phyloP scores from a whole-genome alignment of 2,888 invertebrate species.

The Pogonocherus hispidulus region DNA sequence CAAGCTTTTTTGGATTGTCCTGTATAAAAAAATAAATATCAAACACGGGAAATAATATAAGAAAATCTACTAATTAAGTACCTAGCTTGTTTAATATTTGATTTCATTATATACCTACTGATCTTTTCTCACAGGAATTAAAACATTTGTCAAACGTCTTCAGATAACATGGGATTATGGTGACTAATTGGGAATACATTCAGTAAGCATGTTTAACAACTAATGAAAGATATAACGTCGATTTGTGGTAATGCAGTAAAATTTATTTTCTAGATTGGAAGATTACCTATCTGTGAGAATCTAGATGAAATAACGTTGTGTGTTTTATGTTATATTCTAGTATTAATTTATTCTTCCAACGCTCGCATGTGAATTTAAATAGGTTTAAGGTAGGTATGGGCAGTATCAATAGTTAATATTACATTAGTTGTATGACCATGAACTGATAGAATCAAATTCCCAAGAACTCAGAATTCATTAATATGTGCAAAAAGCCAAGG shows the following conservation, averaged over 20 bases:
- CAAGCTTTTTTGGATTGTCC: too few relatives aligned
- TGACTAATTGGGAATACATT: constrained; percentile 14
- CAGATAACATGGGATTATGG: neutral
- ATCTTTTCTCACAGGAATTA: constrained; percentile 1
- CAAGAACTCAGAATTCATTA: constrained; percentile 9
- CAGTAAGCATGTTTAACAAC: neutral
- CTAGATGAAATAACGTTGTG: neutral
- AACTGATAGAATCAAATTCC: constrained; percentile 7
- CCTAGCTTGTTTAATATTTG: too few relatives aligned
- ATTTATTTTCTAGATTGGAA: constrained; percentile 3
- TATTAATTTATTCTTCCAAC: neutral
- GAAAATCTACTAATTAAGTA: too few relatives aligned
- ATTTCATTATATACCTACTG: neutral
- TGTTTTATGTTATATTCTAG: neutral
- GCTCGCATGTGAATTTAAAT: constrained; percentile 18
- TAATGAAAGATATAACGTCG: constrained; percentile 3
- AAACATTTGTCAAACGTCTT: constrained; percentile 17
- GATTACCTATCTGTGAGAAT: neutral
- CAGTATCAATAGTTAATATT: constrained; percentile 17
- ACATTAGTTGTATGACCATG: constrained; percentile 18
- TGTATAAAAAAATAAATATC: too few relatives aligned
- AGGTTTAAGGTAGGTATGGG: constrained; percentile 17
- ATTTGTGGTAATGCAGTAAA: constrained; percentile 10
- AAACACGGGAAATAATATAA: too few relatives aligned
- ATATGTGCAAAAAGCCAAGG: too few relatives aligned